Base-by-base conservation (phyloP, 1,140 invertebrate species). In the Carposina sasakii region DNA sequence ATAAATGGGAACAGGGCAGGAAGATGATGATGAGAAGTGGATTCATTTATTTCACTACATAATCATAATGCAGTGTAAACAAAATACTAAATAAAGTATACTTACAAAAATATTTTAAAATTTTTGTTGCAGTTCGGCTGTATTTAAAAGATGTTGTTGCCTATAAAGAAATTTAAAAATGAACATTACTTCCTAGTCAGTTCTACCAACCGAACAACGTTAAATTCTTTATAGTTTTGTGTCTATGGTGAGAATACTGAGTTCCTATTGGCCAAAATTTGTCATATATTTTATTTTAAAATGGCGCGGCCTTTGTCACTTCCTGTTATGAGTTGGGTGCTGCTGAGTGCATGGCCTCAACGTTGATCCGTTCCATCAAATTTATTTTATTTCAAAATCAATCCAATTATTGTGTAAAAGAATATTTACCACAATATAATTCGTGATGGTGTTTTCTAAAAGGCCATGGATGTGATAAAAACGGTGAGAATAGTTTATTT, bases 381-480 rank as follows among this genome's bases (percentile, higher is more conserved):
- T 73, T 76, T n/a, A n/a, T n/a, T 74, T 76, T 70, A 67, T 72
- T 71, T 47, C 57, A 62, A 71, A 55, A 64, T 71, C 67, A 66
- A 49, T 28, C n/a, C n/a, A n/a, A 41, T 66, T 68, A 67, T 60
- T 75, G 70, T 81, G 66, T 63, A 64, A 73, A 72, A 75, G 72
- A 73, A 74, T 79, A 76, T 78, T 74, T 66, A 67, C 60, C 53
- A 57, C 60, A 62, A 69, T 73, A 81, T 67, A 71, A 69, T 81
- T 85, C 76, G 83, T 85, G 71, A 85, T 85, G 83, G 76, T 85
- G 79, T 81, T 76, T 71, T 71, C 66, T 73, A 82, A 81, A 72
- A 81, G 77, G 79, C 79, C 73, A 85, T 85, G 81, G 83, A 83
- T 85, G 78, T 84, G 76, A 82, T 83, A 78, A 84, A 85, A 83